phyloP scores from a whole-genome alignment of 2,113 vertebrate species.

The Thalassarche chlororhynchos region DNA sequence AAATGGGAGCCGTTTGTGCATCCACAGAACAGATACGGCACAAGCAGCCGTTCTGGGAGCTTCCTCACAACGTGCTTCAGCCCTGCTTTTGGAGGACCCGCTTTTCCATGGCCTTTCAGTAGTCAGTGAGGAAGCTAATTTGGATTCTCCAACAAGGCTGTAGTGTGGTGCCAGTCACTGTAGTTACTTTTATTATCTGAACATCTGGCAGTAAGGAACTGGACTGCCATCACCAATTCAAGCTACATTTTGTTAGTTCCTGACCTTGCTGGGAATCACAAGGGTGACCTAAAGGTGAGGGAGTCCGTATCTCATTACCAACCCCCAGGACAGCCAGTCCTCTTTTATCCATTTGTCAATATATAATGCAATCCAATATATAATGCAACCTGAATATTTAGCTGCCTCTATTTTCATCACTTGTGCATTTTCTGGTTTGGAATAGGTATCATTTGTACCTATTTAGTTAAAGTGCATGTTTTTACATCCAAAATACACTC shows the following conservation, averaged over 20 bases:
- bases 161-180: background rate
- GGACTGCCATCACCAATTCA: background rate
- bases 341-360: constrained; percentile 9
- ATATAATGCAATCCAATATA: constrained; percentile 4
- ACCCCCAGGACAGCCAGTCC: background rate
- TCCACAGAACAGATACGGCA: background rate
- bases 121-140: background rate
- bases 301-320: constrained; percentile 29
- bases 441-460: background rate
- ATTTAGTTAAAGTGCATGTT: background rate
- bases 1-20: background rate
- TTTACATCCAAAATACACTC: background rate
- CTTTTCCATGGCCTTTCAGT: background rate
- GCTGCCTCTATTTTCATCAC: background rate
- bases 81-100: background rate
- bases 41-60: background rate
- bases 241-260: background rate
- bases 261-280: constrained; percentile 27
- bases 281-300: constrained; percentile 39
- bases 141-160: background rate
- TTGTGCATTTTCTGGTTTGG: background rate
- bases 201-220: constrained; percentile 11
- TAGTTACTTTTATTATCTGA: constrained; percentile 29
- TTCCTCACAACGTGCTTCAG: background rate
- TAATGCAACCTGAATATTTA: constrained; percentile 30